These are phyloP conservation scores for Pherbina coryleti DNA, from an alignment of 2,888 invertebrate species.

Conservation along the genomic window DNA sequence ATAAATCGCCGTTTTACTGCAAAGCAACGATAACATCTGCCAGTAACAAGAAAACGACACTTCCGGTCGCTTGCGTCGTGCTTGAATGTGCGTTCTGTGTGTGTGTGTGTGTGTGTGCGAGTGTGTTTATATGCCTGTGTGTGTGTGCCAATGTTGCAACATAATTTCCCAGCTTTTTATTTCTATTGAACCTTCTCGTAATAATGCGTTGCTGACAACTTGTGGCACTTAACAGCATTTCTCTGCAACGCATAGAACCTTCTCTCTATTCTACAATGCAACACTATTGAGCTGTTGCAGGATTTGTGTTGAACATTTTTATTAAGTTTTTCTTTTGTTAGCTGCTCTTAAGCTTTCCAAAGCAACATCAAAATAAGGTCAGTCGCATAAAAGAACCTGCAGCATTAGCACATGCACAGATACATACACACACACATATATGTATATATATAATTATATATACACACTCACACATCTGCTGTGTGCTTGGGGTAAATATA, in stretches of 20 bases:
- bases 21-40: background rate
- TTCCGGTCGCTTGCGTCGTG: background rate
- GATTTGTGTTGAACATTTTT: background rate
- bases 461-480: background rate
- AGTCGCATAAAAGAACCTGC: constrained; percentile 5
- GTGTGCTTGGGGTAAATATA: background rate
- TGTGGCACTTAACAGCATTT: constrained; percentile 7
- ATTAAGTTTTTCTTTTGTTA: background rate
- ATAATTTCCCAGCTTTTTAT: constrained; percentile 62
- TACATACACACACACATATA: background rate
- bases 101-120: background rate
- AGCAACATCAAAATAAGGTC: constrained; percentile 17
- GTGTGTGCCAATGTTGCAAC: constrained; percentile 58
- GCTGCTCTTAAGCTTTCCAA: background rate
- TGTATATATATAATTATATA: no score
- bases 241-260: background rate
- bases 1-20: background rate
- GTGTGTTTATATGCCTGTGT: constrained; percentile 16
- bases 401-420: background rate
- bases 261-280: background rate
- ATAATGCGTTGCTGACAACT: constrained; percentile 33
- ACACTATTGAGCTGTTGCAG: background rate
- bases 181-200: constrained; percentile 39
- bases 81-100: background rate
- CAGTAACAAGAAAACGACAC: background rate